phyloP scores from a whole-genome alignment of 2,797 vertebrate species.

The Orientallactaga sibirica region DNA sequence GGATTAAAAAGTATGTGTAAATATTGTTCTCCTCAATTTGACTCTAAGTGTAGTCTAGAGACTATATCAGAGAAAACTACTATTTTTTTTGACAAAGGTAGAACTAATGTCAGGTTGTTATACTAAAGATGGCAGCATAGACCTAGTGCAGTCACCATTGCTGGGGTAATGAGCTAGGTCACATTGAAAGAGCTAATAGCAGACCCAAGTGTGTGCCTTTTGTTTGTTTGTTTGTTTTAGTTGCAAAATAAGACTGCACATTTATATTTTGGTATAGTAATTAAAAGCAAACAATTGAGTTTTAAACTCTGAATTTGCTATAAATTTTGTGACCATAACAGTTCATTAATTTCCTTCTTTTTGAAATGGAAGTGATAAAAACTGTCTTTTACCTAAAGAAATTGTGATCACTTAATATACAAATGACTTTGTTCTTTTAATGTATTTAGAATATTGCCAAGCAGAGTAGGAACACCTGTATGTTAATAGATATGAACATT shows the following conservation, averaged over 20 bases:
- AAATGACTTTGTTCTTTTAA: neutral
- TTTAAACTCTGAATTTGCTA: conserved; percentile 26
- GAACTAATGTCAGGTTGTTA: neutral
- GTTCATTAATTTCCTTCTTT: neutral
- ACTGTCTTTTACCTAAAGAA: neutral
- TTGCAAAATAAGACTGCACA: neutral
- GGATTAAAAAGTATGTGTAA: neutral
- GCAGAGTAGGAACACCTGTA: neutral
- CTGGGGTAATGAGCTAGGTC: neutral
- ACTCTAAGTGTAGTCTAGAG: neutral
- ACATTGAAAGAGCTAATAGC: neutral
- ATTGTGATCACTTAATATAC: neutral
- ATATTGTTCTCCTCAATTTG: neutral
- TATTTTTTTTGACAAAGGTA: neutral
- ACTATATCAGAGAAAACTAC: neutral
- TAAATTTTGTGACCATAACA: neutral
- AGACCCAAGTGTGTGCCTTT: neutral
- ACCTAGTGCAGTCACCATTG: neutral
- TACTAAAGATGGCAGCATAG: conserved; percentile 4
- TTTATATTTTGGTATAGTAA: neutral
- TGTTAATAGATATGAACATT: neutral
- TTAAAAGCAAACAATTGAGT: neutral
- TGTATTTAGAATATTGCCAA: neutral
- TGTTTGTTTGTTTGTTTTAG: neutral
- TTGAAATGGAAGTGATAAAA: neutral